These are phyloP conservation scores for Pao palembangensis DNA, from an alignment of 2,113 vertebrate genomes.

Conservation along the genomic window DNA sequence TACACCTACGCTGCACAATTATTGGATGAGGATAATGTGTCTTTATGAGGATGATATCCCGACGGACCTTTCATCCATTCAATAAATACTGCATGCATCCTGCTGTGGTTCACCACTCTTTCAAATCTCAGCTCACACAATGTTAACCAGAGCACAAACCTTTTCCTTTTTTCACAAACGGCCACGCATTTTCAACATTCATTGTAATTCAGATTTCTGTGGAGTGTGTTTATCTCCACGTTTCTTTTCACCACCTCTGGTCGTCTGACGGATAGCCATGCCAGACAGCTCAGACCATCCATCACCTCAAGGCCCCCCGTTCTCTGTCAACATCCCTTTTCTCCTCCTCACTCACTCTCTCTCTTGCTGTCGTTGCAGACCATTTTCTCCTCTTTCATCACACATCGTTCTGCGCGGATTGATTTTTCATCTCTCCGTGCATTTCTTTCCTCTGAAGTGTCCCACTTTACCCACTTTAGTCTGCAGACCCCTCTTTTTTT, in stretches of 20 bases:
- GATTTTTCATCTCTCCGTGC: conserved; percentile 25
- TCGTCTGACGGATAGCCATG: conserved; percentile 48
- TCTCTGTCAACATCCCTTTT: conserved; percentile 30
- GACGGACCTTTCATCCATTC: conserved; percentile 8
- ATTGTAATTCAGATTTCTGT: conserved; percentile 11
- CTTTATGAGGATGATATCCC: too few species aligned
- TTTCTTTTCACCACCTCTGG: conserved; percentile 18
- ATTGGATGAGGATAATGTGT: too few species aligned
- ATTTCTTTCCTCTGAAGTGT: conserved; percentile 6
- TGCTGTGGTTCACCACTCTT: conserved; percentile 27
- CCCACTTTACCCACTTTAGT: conserved; percentile 21
- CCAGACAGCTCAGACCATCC: conserved; percentile 33
- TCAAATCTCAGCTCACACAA: conserved; percentile 35
- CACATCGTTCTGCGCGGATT: conserved; percentile 29
- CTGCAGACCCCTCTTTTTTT: conserved; percentile 15
- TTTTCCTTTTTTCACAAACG: conserved; percentile 3
- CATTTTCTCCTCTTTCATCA: conserved; percentile 22
- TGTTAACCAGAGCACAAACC: conserved; percentile 31
- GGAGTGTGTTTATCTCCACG: conserved; percentile 19
- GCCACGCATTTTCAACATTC: background rate
- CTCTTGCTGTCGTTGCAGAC: conserved; percentile 19
- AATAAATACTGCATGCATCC: conserved; percentile 30
- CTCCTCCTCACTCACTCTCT: conserved; percentile 22
- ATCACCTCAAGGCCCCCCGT: conserved; percentile 43
- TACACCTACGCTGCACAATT: too few species aligned